phyloP scores from a whole-genome alignment of 2,113 vertebrate species.

The Crotalus horridus region DNA sequence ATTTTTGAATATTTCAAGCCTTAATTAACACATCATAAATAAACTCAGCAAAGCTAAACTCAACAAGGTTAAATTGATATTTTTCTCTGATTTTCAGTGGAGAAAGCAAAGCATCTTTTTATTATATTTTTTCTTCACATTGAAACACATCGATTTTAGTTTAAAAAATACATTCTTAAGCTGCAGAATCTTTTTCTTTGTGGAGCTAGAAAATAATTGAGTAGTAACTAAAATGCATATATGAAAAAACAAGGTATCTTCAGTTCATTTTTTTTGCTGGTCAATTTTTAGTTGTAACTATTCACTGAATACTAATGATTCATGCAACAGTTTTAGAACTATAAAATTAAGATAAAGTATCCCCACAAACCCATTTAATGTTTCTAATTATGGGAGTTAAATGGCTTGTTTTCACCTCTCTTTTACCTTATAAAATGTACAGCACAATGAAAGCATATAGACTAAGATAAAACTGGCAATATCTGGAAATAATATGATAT shows the following conservation, averaged over 20 bases:
- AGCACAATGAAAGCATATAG: not conserved
- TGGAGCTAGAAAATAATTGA: not conserved
- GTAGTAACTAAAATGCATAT: not conserved
- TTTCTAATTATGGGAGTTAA: slow-evolving; percentile 1
- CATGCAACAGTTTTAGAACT: not conserved
- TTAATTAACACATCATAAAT: not conserved
- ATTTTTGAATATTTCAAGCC: not conserved
- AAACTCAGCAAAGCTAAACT: not conserved
- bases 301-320: not conserved
- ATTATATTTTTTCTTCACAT: not conserved
- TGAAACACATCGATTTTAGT: not conserved
- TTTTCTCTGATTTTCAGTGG: not conserved
- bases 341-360: not conserved
- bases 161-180: too few species aligned
- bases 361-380: not conserved
- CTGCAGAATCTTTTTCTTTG: not conserved
- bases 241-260: not conserved
- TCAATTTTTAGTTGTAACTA: not conserved
- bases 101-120: not conserved
- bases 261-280: not conserved
- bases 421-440: not conserved
- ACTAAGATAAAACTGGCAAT: not conserved
- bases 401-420: slow-evolving; percentile 19
- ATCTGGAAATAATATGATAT: not conserved
- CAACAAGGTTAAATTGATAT: not conserved